A percentile compares a stretch with the other conserved stretches of the same genome.
phyloP scores from a whole-genome alignment of 2,113 vertebrate genomes.

The Martes martes region DNA sequence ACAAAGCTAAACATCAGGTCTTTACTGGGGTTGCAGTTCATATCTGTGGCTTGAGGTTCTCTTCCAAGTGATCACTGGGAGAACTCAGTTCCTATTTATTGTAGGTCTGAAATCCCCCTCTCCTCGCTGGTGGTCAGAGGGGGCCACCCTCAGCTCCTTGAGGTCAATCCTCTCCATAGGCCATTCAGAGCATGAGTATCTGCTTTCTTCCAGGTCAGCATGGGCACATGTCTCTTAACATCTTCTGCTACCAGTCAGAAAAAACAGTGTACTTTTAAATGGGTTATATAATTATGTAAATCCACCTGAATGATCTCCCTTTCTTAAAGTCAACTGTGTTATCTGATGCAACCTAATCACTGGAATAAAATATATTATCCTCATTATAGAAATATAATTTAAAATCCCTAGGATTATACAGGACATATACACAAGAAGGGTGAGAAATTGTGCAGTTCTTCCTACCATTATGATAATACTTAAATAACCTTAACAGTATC shows the following conservation, averaged over 20 bases:
- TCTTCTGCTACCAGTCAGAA: neutral
- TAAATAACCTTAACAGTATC: neutral
- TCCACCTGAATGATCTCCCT: neutral
- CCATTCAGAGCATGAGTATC: neutral
- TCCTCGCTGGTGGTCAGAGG: neutral
- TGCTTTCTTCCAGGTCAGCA: neutral
- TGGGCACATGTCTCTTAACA: neutral
- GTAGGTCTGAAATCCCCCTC: fast-evolving
- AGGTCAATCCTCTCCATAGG: neutral
- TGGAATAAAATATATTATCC: neutral
- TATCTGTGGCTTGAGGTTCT: neutral
- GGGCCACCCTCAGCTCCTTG: neutral
- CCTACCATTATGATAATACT: neutral
- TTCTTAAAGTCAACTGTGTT: neutral
- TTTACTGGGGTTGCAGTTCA: neutral
- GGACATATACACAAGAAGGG: neutral
- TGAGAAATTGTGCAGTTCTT: neutral
- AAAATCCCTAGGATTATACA: neutral
- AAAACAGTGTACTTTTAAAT: neutral
- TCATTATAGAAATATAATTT: neutral
- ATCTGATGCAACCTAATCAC: neutral
- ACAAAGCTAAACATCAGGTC: neutral
- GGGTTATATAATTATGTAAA: neutral
- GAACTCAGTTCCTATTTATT: neutral
- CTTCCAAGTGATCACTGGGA: neutral